Evolutionary conservation across 2,797 vertebrate species (phyloP), one percentile per base, ranked within the genome.

Genomic region (Sebastolobus altivelis): DNA sequence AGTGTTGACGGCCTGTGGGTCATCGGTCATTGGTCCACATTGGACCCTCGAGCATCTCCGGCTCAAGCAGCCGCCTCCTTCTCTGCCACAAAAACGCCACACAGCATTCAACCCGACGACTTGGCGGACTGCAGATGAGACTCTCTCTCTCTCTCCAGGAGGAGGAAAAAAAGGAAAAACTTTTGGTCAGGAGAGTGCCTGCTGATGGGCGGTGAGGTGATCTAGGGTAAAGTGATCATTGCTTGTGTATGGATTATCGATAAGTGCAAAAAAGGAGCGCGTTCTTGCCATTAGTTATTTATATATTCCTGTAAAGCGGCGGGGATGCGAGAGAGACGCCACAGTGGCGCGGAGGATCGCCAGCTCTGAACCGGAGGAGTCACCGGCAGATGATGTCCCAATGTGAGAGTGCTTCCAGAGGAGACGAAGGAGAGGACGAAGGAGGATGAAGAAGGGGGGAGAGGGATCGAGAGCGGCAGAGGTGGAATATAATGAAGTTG

Each of bases 401-500:
- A 63, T 81, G 94, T 89, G 95, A 94, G 92, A 92, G 95, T 75
- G 92, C 94, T 94, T 96, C 93, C 90, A 95, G 93, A 92, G 94
- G 95, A 86, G 95, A 94, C 94, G 95, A 96, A 94, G 97, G 96
- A 97, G 97, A 97, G 97, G 95, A 94, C 94, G 94, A 96, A 94
- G 97, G 96, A 97, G 97, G 97, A 97, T 97, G 97, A 96, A 94
- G 95, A 83, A 94, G 96, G 93, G 93, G 91, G 90, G 92, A 92
- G 95, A 92, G 93, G 94, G 90, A 88, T 89, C 90, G 94, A 93
- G 95, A 92, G 96, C 93, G 96, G 96, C 93, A 96, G 96, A 94
- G 94, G 96, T 91, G 96, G 96, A 96, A 95, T 97, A 98, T 97
- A 96, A 98, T 98, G 98, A 97, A 97, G 97, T 97, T 97, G 97